Evolutionary conservation across 2,888 invertebrate species (phyloP), one percentile per base, ranked within the genome.

Genomic region (Elaeidobius kamerunicus): DNA sequence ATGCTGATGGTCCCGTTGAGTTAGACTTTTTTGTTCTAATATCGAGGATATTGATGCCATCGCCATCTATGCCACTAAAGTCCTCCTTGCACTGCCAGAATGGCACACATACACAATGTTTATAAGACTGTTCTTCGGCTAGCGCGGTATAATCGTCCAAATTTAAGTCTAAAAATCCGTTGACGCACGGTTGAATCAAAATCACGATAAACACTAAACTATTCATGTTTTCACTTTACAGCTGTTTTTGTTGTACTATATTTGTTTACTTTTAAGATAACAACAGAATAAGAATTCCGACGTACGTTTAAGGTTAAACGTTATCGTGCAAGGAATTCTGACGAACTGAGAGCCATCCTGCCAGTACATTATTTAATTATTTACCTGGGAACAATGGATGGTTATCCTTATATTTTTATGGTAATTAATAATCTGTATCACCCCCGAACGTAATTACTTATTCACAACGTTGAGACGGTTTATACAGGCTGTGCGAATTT

Each of bases 51-150:
- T 67, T 68, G 14, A 67, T 52, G 42, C 63, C 67, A 2, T 57
- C 53, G n/a, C 61, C 65, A 27, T 66, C 58, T 20, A 69, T 48
- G 9, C 67, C 69, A 32, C 64, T 68, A 36, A 62, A 67, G 43
- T 70, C 68, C 32, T 67, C 68, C 48, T 68, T 67, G 49, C 71
- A 71, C 51, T 69, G 68, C 69, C 69, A 70, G 56, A 65, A 71
- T 1, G 71, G 71, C 11, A 71, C 68, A 57, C 69, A 70, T 47
- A 68, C 54, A 61, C 71, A 71, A 57, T 62, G 57, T 46, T 42
- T 27, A 12, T 17, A 28, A 56, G 50, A 48, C 20, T 11, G 16
- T 5, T 38, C 27, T 6, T 46, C 38, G 12, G 12, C 17, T n/a
- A 18, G 3, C 9, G 44, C 2, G 16, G 27, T 15, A 9, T 46